These are phyloP conservation scores for Trachemys scripta DNA, from an alignment of 2,113 vertebrate species.

Conservation along the genomic window DNA sequence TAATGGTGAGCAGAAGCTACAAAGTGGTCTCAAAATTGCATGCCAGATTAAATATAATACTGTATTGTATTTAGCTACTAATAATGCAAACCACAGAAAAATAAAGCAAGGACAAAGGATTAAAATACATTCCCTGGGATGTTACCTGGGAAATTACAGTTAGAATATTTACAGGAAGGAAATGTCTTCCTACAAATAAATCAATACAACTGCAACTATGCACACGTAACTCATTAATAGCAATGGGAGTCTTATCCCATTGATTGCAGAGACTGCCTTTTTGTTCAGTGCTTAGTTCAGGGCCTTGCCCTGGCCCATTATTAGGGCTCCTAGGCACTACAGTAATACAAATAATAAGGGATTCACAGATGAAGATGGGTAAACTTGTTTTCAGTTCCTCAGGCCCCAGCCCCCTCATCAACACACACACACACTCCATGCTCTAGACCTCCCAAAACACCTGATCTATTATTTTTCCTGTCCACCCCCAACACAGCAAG, in stretches of 20 bases:
- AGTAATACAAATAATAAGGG: too few relatives aligned
- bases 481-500: neutral
- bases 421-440: neutral
- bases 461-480: neutral
- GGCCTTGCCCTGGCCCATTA: too few relatives aligned
- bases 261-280: too few relatives aligned
- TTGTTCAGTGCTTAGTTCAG: too few relatives aligned
- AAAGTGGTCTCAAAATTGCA: neutral
- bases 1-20: neutral
- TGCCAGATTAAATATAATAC: neutral
- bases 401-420: neutral
- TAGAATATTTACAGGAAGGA: neutral
- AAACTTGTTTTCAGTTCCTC: constrained; percentile 29
- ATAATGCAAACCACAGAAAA: neutral
- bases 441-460: neutral
- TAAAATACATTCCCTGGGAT: neutral
- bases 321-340: too few relatives aligned
- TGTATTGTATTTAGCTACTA: neutral
- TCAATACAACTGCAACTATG: neutral
- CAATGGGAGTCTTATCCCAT: neutral
- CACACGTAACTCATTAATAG: constrained; percentile 19
- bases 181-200: neutral
- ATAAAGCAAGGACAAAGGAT: neutral
- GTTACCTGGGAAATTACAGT: neutral
- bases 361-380: constrained; percentile 28